These are phyloP conservation scores for Gallinago nigripennis DNA, from an alignment of 2,797 vertebrate genomes.

Conservation along the genomic window DNA sequence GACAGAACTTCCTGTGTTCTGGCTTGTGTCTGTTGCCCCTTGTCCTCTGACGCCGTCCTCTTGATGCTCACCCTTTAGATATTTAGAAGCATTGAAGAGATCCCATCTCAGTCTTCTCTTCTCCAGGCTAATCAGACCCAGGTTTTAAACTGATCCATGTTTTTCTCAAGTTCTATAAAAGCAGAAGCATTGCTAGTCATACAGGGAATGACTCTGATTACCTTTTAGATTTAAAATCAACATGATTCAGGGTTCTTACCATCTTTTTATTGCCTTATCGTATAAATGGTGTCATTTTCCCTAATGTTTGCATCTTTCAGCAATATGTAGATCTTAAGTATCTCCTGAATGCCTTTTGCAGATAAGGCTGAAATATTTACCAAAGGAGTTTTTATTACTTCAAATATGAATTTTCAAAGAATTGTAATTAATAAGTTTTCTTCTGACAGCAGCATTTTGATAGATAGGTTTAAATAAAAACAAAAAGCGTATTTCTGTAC, in stretches of 20 bases:
- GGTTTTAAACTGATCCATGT: neutral
- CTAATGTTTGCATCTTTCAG: neutral
- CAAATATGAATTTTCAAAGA: neutral
- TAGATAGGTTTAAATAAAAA: neutral
- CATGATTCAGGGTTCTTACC: neutral
- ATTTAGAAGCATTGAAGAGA: too few species aligned
- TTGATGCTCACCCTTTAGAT: too few species aligned
- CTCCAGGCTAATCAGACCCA: too few species aligned
- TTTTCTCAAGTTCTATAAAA: neutral
- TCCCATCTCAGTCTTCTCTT: too few species aligned
- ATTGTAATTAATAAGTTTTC: neutral
- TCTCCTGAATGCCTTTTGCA: neutral
- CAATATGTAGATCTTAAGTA: neutral
- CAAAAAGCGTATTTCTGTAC: neutral
- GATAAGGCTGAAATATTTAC: neutral
- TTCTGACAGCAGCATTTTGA: neutral
- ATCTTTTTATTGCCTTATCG: neutral
- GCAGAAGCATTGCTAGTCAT: neutral
- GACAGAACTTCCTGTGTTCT: too few species aligned
- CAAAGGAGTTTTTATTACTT: neutral
- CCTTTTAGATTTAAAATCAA: neutral
- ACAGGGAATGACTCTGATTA: neutral
- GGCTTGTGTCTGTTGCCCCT: too few species aligned
- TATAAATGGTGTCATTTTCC: neutral
- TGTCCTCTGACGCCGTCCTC: too few species aligned